These are phyloP conservation scores for Timema podura DNA, from an alignment of 2,888 invertebrate genomes.

Conservation along the genomic window DNA sequence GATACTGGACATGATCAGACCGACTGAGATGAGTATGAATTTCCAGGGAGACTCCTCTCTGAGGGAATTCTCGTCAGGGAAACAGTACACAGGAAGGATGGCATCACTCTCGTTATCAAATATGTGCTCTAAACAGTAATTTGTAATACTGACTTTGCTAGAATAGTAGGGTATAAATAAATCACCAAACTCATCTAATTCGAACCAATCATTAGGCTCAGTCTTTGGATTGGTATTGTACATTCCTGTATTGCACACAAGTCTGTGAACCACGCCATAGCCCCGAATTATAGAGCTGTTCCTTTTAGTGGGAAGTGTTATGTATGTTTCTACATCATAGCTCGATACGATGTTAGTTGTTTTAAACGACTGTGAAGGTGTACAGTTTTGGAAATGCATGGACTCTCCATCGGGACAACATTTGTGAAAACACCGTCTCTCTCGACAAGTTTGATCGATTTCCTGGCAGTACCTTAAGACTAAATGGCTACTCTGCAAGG, in stretches of 20 bases:
- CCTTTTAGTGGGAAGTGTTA: not conserved
- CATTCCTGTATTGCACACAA: not conserved
- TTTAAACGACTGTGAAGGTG: not conserved
- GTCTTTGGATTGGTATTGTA: not conserved
- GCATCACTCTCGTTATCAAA: slow-evolving; percentile 24
- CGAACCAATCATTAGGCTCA: not conserved
- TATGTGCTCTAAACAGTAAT: not conserved
- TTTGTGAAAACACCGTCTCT: slow-evolving; percentile 42
- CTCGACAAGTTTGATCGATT: slow-evolving; percentile 32
- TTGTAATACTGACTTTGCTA: slow-evolving; percentile 10
- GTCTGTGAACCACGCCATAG: not conserved
- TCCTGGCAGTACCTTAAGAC: slow-evolving; percentile 35
- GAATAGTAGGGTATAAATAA: not conserved
- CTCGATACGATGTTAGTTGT: not conserved
- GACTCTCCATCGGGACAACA: slow-evolving; percentile 42
- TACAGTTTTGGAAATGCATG: slow-evolving; percentile 13
- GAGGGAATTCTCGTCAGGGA: slow-evolving; percentile 31
- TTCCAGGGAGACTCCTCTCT: slow-evolving; percentile 12
- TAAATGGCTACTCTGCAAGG: slow-evolving; percentile 24
- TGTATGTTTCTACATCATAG: not conserved
- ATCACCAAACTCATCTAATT: not conserved
- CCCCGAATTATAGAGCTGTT: not conserved
- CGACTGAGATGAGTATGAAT: slow-evolving; percentile 35
- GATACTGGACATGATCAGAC: slow-evolving; percentile 56
- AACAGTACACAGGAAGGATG: slow-evolving; percentile 40